Base-by-base conservation (phyloP, 2,797 vertebrate genomes). In the Loriculus beryllinus region DNA sequence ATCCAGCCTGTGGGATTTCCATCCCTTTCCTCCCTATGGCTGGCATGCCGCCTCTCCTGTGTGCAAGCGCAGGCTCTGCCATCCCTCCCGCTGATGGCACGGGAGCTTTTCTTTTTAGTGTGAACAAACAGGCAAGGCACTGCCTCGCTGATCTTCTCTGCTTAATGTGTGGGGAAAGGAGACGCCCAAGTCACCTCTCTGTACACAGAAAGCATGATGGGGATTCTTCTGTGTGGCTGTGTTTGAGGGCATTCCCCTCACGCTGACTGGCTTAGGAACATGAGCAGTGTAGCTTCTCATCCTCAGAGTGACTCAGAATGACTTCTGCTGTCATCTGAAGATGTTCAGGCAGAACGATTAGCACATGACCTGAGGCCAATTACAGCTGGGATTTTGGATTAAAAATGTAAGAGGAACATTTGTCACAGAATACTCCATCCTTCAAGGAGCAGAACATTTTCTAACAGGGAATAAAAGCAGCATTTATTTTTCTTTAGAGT, bases 381-480 rank as follows among this genome's bases (percentile, higher is more conserved):
- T 64, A 64, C 88, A 85, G 78, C 90, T 67, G 79, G 82, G 82
- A 85, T 78, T 88, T 78, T 31, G 52, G 75, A 93, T 89, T 88
- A 91, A 92, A 93, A 92, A 94, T 90, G 85, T 86, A 91, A 95
- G 83, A 91, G 82, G 62, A 92, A 88, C 49, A 72, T 86, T 90
- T 95, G 76, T 76, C 74, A 84, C 70, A 54, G 75, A 92, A 86
- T 79, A 48, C 68, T 70, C 88, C 35, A 52, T 94, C 83, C 93
- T 90, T 90, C 56, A 60, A 64, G 52, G 11, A 84, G 37, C 51
- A 77, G 75, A 89, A 35, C 19, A 33, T 64, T 81, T 86, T 91
- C 86, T 90, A 57, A 40, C 0, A 0, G 37, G 56, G 35, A 82
- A 82, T 85, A 26, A 91, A 87, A 82, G 18, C 67, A 89, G 75